phyloP scores from a whole-genome alignment of 2,113 vertebrate genomes.

The Melierax canorus region DNA sequence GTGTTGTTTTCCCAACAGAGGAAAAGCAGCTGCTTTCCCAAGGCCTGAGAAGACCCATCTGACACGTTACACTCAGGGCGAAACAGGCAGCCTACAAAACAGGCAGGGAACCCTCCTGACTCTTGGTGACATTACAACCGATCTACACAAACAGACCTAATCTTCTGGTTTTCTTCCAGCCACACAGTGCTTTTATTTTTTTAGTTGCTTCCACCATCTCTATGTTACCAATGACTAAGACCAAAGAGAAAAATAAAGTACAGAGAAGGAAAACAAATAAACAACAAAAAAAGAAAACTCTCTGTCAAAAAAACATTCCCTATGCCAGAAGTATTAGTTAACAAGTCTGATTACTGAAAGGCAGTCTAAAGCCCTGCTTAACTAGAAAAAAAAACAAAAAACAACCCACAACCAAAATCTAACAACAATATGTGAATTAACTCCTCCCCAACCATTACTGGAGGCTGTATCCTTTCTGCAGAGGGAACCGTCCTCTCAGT shows the following conservation, averaged over 20 bases:
- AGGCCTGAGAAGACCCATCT: background rate
- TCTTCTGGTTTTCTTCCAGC: constrained; percentile 59
- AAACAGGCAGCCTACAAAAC: constrained; percentile 31
- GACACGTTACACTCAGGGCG: background rate
- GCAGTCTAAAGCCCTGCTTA: background rate
- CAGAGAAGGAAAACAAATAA: background rate
- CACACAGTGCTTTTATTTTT: background rate
- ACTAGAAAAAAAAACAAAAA: background rate
- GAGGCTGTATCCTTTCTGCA: background rate
- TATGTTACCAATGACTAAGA: background rate
- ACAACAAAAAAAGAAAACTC: background rate
- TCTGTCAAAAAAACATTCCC: background rate
- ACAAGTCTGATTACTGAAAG: background rate
- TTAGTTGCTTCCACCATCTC: constrained; percentile 7
- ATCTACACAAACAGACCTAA: constrained; percentile 81
- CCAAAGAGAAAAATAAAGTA: constrained; percentile 43
- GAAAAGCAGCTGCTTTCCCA: constrained; percentile 39
- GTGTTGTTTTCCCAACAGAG: background rate
- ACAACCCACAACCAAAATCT: background rate
- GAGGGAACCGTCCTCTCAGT: background rate
- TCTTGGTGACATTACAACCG: constrained; percentile 66
- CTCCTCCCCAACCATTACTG: background rate
- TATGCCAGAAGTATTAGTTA: background rate
- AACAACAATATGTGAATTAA: background rate
- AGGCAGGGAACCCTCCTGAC: constrained; percentile 73